These are phyloP conservation scores for Sphaerophoria rueppellii DNA, from an alignment of 2,888 invertebrate genomes.

Conservation along the genomic window DNA sequence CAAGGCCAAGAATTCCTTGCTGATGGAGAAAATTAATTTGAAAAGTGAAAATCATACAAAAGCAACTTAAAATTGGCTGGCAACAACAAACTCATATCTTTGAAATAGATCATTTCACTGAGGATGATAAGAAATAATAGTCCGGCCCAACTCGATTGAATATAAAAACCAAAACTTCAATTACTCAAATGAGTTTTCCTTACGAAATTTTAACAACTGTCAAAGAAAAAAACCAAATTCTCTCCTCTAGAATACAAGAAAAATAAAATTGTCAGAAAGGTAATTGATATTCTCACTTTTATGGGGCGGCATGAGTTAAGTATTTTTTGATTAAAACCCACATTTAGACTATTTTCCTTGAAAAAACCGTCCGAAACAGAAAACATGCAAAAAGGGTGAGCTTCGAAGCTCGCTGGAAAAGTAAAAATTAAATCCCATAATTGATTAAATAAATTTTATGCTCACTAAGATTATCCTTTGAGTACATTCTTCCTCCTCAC, in stretches of 20 bases:
- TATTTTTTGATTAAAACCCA: neutral
- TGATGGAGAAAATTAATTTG: too few relatives aligned
- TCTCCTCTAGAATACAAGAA: neutral
- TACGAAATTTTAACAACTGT: constrained; percentile 16
- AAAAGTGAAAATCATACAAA: too few relatives aligned
- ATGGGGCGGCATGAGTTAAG: too few relatives aligned
- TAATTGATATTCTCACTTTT: too few relatives aligned
- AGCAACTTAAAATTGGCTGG: too few relatives aligned
- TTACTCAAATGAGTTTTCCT: constrained; percentile 23
- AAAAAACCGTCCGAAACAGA: constrained; percentile 4
- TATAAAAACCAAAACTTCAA: constrained; percentile 23
- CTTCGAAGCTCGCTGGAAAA: neutral
- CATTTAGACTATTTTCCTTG: constrained; percentile 1
- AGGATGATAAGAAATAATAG: too few relatives aligned
- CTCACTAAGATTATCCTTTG: constrained; percentile 42
- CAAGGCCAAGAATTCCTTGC: too few relatives aligned
- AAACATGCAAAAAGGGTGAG: constrained; percentile 3
- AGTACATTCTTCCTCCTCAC: constrained; percentile 36
- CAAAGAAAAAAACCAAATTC: constrained; percentile 15
- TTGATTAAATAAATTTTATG: constrained; percentile 66
- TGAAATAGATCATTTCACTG: too few relatives aligned
- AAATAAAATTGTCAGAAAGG: too few relatives aligned
- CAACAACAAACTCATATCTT: too few relatives aligned
- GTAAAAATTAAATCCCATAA: constrained; percentile 63
- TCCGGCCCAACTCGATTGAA: neutral